These are phyloP conservation scores for Rutpela maculata DNA, from an alignment of 2,888 invertebrate species.

Conservation along the genomic window DNA sequence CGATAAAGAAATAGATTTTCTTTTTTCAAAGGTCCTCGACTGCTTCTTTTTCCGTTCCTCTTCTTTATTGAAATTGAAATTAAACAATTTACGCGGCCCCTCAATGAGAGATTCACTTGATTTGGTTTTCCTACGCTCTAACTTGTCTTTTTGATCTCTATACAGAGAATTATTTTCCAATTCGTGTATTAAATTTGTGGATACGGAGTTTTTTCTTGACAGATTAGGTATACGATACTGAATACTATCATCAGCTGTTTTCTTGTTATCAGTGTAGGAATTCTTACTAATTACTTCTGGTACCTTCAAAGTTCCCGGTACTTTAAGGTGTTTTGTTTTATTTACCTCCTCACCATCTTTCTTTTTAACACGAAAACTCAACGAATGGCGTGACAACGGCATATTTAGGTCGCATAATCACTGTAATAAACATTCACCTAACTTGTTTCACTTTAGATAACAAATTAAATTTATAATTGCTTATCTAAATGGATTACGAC, in stretches of 20 bases:
- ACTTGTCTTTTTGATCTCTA: constrained; percentile 44
- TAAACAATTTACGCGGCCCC: not conserved
- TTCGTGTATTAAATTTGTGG: constrained; percentile 49
- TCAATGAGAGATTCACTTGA: constrained; percentile 48
- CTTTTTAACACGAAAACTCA: constrained; percentile 43
- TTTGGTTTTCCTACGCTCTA: constrained; percentile 48
- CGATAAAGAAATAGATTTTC: constrained; percentile 46
- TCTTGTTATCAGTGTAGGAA: not conserved
- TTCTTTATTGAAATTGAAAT: constrained; percentile 13
- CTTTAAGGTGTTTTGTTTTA: not conserved
- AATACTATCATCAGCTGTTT: constrained; percentile 6
- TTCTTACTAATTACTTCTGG: constrained; percentile 6
- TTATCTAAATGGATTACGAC: constrained; percentile 37
- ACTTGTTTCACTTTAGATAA: constrained; percentile 33
- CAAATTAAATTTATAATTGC: constrained; percentile 35
- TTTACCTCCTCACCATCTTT: constrained; percentile 36
- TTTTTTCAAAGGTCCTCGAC: not conserved
- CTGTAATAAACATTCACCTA: constrained; percentile 28
- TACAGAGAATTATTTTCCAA: constrained; percentile 44
- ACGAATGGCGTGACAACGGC: constrained; percentile 43
- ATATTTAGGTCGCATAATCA: constrained; percentile 44
- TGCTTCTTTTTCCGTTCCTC: constrained; percentile 19
- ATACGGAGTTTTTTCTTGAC: constrained; percentile 47
- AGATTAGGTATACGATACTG: not conserved
- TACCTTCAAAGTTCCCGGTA: not conserved